Percentiles rank a stretch among this genome's conserved stretches.
These are phyloP conservation scores for Hydropotes inermis DNA, from an alignment of 2,113 vertebrate species.

Conservation along the genomic window DNA sequence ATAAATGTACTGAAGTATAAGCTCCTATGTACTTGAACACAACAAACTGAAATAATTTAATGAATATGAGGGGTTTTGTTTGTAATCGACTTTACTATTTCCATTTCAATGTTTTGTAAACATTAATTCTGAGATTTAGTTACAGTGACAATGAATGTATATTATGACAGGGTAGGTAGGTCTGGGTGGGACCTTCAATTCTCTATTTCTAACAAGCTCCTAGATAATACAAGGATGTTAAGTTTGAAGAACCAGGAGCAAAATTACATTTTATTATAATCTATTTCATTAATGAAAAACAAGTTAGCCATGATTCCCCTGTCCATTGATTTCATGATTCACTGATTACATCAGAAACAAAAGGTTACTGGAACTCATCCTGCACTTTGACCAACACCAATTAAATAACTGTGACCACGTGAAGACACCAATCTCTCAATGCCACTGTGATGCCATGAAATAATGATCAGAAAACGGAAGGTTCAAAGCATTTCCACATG, in stretches of 20 bases:
- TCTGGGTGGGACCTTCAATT: background rate
- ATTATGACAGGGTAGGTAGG: background rate
- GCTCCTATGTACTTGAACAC: background rate
- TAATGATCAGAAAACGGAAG: background rate
- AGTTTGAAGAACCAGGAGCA: background rate
- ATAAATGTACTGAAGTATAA: background rate
- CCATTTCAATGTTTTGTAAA: background rate
- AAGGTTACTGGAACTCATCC: background rate
- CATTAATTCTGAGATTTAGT: background rate
- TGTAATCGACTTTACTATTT: background rate
- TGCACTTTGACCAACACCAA: background rate
- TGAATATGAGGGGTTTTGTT: background rate
- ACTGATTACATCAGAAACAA: background rate
- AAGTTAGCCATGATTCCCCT: background rate
- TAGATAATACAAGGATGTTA: background rate
- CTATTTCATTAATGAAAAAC: background rate
- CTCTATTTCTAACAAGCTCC: background rate
- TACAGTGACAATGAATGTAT: background rate
- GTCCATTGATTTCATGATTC: conserved; percentile 20
- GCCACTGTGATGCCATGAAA: background rate
- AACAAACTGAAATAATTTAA: background rate
- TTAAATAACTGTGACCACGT: background rate
- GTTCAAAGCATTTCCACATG: background rate
- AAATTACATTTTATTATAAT: background rate
- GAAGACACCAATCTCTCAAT: background rate